Conservation (phyloP, 2,113 vertebrate genomes). For the Myotis yumanensis region DNA sequence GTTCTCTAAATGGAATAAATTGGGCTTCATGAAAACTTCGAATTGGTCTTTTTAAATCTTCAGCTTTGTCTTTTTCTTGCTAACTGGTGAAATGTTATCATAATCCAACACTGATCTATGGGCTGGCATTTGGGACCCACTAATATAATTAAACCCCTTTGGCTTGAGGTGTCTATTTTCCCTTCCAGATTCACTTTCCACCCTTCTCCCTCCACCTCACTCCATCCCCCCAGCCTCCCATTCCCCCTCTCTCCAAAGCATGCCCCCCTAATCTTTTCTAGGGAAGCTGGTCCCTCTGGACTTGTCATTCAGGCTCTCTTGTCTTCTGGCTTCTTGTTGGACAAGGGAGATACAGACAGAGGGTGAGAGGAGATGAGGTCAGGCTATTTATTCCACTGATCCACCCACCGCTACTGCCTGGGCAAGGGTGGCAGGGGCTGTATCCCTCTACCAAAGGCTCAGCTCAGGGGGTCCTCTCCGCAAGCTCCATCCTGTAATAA, state of each 20-base stretch:
- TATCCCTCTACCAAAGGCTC: not conserved
- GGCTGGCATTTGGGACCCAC: not conserved
- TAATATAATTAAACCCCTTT: not conserved
- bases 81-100: not conserved
- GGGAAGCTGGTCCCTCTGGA: not conserved
- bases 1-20: not conserved
- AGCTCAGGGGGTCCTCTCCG: not conserved
- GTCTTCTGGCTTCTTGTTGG: not conserved
- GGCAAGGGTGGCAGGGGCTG: too few species aligned
- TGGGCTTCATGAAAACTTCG: not conserved
- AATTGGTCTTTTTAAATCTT: not conserved
- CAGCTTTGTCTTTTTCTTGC: not conserved
- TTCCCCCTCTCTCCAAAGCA: too few species aligned
- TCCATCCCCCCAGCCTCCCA: too few species aligned
- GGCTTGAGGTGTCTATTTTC: not conserved
- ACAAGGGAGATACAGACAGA: not conserved
- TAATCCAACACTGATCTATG: not conserved
- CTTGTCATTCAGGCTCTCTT: not conserved
- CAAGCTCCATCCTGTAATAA: not conserved
- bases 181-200: not conserved
- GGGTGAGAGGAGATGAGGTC: not conserved
- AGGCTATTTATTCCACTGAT: not conserved
- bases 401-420: not conserved
- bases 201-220: not conserved
- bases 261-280: not conserved